A percentile compares a stretch with the other conserved stretches of the same genome.
These are phyloP conservation scores for Bufo gargarizans DNA, from an alignment of 2,113 vertebrate genomes.

Conservation along the genomic window DNA sequence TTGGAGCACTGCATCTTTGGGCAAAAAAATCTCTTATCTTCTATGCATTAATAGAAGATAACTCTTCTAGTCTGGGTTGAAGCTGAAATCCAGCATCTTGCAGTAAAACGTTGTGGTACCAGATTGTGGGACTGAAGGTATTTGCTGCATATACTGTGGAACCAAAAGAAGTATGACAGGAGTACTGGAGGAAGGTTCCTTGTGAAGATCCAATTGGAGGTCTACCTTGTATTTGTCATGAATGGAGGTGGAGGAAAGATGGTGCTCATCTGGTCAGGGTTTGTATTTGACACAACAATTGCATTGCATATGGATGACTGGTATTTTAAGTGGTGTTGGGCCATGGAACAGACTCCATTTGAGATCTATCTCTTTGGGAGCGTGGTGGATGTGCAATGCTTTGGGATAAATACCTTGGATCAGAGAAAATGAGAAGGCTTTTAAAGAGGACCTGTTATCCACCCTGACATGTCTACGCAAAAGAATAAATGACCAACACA, in stretches of 20 bases:
- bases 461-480: too few species aligned
- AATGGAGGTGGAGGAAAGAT: background rate
- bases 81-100: too few species aligned
- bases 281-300: background rate
- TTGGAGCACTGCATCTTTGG: too few species aligned
- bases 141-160: background rate
- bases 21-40: background rate
- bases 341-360: background rate
- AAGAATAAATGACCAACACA: too few species aligned
- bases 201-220: background rate
- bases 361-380: background rate
- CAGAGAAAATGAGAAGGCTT: background rate
- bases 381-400: background rate
- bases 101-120: too few species aligned
- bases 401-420: background rate
- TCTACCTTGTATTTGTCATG: background rate
- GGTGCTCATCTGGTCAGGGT: background rate
- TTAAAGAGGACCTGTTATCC: background rate
- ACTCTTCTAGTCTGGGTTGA: too few species aligned
- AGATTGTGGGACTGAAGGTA: too few species aligned
- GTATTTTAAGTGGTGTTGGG: background rate
- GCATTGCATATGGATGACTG: background rate
- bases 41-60: background rate
- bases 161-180: background rate
- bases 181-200: background rate